Evolutionary conservation across 2,797 vertebrate species (phyloP), one percentile per base, ranked within the genome.

Genomic region (Crenichthys baileyi): DNA sequence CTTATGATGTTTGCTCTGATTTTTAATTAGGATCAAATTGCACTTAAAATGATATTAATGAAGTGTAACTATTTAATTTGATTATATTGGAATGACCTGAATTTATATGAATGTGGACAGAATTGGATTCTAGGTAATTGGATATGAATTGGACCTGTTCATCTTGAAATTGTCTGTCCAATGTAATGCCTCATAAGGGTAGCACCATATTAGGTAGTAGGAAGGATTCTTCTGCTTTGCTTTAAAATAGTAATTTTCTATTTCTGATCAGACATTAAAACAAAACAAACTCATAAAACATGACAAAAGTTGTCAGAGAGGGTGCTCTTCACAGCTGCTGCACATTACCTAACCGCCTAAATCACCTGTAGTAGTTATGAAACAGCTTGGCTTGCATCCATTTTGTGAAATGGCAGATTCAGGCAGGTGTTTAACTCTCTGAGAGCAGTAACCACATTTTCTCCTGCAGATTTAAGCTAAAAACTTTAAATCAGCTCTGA

Each of bases 341-440:
- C 63, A 74, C 24, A 18, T 81, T 63, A 80, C 68, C 71, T 65
- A 86, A 88, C 67, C 77, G 53, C 74, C 29, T 51, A 63, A 83
- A 81, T 87, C 73, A 89, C 73, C 77, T 88, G 79, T 67, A 51
- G 60, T 78, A 1, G 77, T 84, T 86, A 83, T 72, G 84, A 84
- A 88, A 86, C 80, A 68, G 63, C 56, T 41, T 18, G 58, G 56
- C 55, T 63, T 67, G 68, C 56, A 41, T 48, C 70, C 50, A 24
- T 61, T 41, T 65, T 24, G 75, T 53, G 74, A 76, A 58, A 46
- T 29, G 2, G 53, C 76, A 41, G 20, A 72, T 72, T 76, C 75
- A 67, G 79, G n/a, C 51, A 58, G 65, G 11, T 41, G 5, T 29
- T 13, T 31, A 68, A 70, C 67, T 71, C 18, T 46, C 16, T 61